Evolutionary conservation across 2,797 vertebrate genomes (phyloP), one percentile per base, ranked within the genome.

Genomic region (Eleutherodactylus coqui): DNA sequence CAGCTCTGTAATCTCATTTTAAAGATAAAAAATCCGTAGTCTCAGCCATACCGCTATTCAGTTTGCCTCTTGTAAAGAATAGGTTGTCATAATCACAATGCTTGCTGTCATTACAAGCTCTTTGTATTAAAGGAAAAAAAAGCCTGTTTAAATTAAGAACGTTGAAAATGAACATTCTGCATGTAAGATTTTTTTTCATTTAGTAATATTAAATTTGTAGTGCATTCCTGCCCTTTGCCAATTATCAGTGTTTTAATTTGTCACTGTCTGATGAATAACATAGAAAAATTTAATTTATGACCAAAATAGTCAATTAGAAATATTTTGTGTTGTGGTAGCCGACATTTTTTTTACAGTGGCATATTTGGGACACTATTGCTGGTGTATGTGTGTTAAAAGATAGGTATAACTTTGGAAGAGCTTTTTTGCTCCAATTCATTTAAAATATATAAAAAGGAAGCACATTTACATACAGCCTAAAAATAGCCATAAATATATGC

Each of bases 21-120:
- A 69, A 85, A 85, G 60, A 79, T 79, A 79, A 77, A 55, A 70
- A 85, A 55, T 58, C 27, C 29, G 17, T 64, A 43, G 62, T 60
- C 51, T 55, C 75, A 79, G 83, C 49, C 67, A 78, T 53, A 79
- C 13, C 14, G 47, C 75, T 79, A 85, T 79, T 85, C 43, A 51
- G 60, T 24, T 45, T 45, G 58, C 43, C 47, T 64, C n/a, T 79
- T 79, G 49, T 69, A 85, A 79, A 72, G 64, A 85, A 84, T 70
- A 69, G 62, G 41, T 70, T 85, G 75, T 78, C 83, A 67, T 55
- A 55, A 85, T 85, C 75, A 70, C 62, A 79, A 45, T 85, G 43
- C 47, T 45, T 11, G 58, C 53, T 79, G 75, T 85, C 73, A 85
- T 62, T 70, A 79, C 47, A 70, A 79, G 76, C 67, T 79, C 75